Conservation (phyloP, 2,113 vertebrate genomes). For the Macaca fascicularis region DNA sequence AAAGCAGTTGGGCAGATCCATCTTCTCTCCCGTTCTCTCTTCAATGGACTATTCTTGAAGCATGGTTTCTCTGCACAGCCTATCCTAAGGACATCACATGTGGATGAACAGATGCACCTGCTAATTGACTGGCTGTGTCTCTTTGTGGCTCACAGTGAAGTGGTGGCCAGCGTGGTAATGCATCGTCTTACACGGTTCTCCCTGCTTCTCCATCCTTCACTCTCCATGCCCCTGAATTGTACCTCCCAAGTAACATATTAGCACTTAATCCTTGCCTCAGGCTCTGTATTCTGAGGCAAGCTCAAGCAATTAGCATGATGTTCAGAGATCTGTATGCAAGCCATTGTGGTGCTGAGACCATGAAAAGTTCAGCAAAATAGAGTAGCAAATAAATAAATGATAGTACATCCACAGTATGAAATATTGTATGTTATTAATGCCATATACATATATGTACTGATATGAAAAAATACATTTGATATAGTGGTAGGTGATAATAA, state of each 20-base stretch:
- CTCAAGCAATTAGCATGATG: background rate
- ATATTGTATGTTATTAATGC: background rate
- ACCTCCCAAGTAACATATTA: background rate
- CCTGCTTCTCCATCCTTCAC: background rate
- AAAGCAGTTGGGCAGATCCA: background rate
- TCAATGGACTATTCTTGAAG: background rate
- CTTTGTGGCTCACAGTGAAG: background rate
- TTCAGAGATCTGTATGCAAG: background rate
- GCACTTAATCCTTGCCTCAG: background rate
- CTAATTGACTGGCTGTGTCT: background rate
- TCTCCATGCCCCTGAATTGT: background rate
- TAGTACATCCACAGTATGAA: background rate
- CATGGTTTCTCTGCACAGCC: background rate
- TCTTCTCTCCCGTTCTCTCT: background rate
- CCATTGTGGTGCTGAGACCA: too few species aligned
- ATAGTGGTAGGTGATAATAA: background rate
- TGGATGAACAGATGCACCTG: too few species aligned
- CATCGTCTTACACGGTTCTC: accelerated
- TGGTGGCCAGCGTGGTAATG: background rate
- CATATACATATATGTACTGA: background rate
- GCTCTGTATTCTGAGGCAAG: background rate
- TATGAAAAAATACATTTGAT: background rate
- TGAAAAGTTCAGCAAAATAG: background rate
- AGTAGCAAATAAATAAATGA: background rate
- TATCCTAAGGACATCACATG: background rate